A percentile compares a stretch with the other conserved stretches of the same genome.
These are phyloP conservation scores for Gadopsis bispinosus DNA, from an alignment of 2,797 vertebrate species.

Conservation along the genomic window DNA sequence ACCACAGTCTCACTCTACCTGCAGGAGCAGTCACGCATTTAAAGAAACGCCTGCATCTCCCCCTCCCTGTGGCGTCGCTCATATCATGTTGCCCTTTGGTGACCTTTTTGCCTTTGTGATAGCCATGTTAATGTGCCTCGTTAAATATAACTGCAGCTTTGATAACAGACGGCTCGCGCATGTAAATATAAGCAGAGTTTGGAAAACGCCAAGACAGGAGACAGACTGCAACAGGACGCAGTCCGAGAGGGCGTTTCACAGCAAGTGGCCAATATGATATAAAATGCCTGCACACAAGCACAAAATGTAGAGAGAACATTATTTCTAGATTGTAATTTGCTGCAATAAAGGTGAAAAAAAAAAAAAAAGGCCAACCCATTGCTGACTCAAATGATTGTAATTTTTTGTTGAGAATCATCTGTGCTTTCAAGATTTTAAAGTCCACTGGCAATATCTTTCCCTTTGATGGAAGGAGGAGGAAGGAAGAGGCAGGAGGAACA, in stretches of 20 bases:
- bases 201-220: conserved; percentile 18
- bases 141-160: conserved; percentile 61
- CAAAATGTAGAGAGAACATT: too few species aligned
- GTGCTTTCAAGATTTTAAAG: too few species aligned
- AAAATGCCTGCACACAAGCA: background rate
- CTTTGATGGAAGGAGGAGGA: background rate
- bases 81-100: conserved; percentile 30
- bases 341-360: too few species aligned
- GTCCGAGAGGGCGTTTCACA: background rate
- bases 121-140: conserved; percentile 2
- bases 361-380: too few species aligned
- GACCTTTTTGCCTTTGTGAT: conserved; percentile 29
- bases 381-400: too few species aligned
- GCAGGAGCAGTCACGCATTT: background rate
- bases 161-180: conserved; percentile 37
- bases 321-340: too few species aligned
- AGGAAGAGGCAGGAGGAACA: background rate
- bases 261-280: background rate
- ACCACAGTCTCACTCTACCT: background rate
- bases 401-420: too few species aligned
- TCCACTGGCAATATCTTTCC: too few species aligned
- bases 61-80: background rate
- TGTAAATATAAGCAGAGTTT: conserved; percentile 24
- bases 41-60: background rate
- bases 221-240: background rate